phyloP scores from a whole-genome alignment of 2,113 vertebrate genomes.

The Sisor rabdophorus region DNA sequence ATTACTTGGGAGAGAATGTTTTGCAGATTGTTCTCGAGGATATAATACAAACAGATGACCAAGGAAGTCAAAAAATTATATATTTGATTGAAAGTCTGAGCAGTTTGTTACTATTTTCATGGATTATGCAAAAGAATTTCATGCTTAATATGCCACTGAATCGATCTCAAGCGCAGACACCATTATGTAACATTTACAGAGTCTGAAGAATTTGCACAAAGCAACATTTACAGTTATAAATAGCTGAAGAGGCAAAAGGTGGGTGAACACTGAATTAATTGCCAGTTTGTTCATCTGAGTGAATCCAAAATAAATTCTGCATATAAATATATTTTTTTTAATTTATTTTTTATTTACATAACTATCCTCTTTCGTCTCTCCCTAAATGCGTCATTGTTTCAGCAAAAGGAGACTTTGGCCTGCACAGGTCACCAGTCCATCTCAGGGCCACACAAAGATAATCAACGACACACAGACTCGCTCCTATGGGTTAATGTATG shows the following conservation, averaged over 20 bases:
- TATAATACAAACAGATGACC: conserved; percentile 3
- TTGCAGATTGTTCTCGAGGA: conserved; percentile 32
- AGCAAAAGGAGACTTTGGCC: conserved; percentile 27
- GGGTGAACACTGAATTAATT: neutral
- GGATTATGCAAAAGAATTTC: neutral
- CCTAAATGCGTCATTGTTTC: conserved; percentile 24
- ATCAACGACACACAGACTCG: too few species aligned
- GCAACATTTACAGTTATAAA: conserved; percentile 7
- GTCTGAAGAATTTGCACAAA: neutral
- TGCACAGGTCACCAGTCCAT: too few species aligned
- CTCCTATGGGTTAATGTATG: too few species aligned
- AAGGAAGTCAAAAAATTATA: conserved; percentile 20
- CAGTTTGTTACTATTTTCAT: conserved; percentile 4
- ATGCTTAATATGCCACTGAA: conserved; percentile 4
- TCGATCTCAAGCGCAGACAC: neutral
- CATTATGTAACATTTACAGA: neutral
- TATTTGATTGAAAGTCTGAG: neutral
- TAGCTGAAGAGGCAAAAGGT: neutral
- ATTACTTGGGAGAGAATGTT: conserved; percentile 50
- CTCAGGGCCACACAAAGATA: too few species aligned
- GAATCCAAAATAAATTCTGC: neutral
- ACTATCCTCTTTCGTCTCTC: neutral
- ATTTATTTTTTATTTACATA: neutral
- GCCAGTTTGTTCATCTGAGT: neutral
- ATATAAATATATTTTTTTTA: neutral